Conservation (phyloP, 2,797 vertebrate species). For the Poeciliopsis gracilis region DNA sequence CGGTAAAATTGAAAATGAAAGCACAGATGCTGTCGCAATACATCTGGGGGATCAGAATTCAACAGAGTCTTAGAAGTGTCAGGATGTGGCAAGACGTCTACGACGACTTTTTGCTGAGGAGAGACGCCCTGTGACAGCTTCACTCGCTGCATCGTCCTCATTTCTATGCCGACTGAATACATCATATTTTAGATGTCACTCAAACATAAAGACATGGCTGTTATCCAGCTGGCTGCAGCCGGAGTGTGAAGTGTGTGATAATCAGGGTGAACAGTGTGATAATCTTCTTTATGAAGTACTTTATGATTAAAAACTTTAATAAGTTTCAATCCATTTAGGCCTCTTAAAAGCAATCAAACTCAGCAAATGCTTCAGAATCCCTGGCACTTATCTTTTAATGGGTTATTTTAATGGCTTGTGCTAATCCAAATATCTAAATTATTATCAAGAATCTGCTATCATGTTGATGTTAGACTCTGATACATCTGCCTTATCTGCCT, state of each 20-base stretch:
- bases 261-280: constrained; percentile 39
- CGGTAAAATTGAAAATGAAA: constrained; percentile 76
- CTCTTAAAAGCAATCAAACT: constrained; percentile 67
- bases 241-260: constrained; percentile 56
- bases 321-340: constrained; percentile 64
- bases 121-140: constrained; percentile 54
- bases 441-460: constrained; percentile 69
- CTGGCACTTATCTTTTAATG: constrained; percentile 74
- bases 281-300: constrained; percentile 56
- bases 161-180: constrained; percentile 48
- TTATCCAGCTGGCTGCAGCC: constrained; percentile 46
- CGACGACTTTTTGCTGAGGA: constrained; percentile 36
- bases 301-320: constrained; percentile 68
- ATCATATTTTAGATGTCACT: constrained; percentile 61
- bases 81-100: constrained; percentile 61
- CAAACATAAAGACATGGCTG: constrained; percentile 40
- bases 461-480: constrained; percentile 60
- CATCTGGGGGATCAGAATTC: constrained; percentile 72
- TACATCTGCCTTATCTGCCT: constrained; percentile 53
- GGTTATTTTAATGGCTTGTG: constrained; percentile 66
- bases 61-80: constrained; percentile 74
- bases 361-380: constrained; percentile 50
- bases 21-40: constrained; percentile 78
- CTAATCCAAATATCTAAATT: constrained; percentile 80
- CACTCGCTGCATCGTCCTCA: constrained; percentile 46